Evolutionary conservation across 2,888 invertebrate species (phyloP), one percentile per base, ranked within the genome.

Genomic region (Ptilodon capucinus): DNA sequence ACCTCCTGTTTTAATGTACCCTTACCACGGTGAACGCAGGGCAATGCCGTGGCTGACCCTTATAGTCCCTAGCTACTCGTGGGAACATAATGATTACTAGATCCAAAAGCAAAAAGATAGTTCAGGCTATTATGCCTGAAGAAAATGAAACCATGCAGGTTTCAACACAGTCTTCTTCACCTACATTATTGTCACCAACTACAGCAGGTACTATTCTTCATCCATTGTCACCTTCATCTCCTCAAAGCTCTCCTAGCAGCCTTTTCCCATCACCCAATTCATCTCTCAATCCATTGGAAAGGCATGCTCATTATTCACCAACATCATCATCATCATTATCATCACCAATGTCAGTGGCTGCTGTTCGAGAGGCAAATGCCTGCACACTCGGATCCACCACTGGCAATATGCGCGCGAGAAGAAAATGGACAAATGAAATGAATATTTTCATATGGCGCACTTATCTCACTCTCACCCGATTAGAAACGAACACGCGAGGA

Each of bases 1-100:
- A 39, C 39, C 19, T 39, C 21, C 39, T 2, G 39, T 39, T 39
- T 21, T 39, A 35, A 35, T 35, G 2, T 35, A 35, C 35, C 40
- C 30, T 40, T 28, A 11, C 40, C 40, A 23, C 13, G 28, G 40
- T 40, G 40, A 40, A 40, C 16, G 40, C 25, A 40, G 41, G 21
- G 41, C 41, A 17, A n/a, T 42, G 41, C 41, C 32, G 19, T 28
- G 30, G 41, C n/a, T 9, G 41, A 42, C 32, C 16, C 11, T 18
- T n/a, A 18, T 6, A 6, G 32, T 32, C 41, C 21, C 41, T 42
- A 32, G 41, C 14, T 35, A 16, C 17, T 35, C 14, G 14, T 14
- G 35, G 16, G 17, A 17, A 35, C 17, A 35, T 2, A 6, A 35
- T 35, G 17, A 16, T 23, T 6, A 23, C 23, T 23, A 16, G 17